Percentiles rank a stretch among this genome's conserved stretches.
phyloP scores from a whole-genome alignment of 2,888 invertebrate genomes.

The Ormia ochracea region DNA sequence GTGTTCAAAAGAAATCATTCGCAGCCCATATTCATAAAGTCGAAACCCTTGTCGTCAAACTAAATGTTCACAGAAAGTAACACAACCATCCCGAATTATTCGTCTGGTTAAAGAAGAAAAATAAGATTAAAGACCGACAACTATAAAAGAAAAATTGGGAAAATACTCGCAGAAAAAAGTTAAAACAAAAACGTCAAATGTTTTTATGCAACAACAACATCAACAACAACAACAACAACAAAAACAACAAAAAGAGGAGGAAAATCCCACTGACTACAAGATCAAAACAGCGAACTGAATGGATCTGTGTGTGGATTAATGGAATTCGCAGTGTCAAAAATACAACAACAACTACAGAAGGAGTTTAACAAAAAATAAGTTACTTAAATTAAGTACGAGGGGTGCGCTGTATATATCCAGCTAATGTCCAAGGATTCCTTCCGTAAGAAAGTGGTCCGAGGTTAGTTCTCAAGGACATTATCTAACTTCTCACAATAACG shows the following conservation, averaged over 20 bases:
- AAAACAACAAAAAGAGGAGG: too few relatives aligned
- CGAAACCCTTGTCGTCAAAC: conserved; percentile 49
- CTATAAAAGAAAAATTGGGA: background rate
- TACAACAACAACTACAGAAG: background rate
- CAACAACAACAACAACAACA: too few relatives aligned
- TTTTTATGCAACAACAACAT: too few relatives aligned
- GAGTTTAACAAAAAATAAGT: background rate
- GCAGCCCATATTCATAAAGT: conserved; percentile 38
- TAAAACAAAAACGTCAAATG: conserved; percentile 30
- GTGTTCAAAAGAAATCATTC: conserved; percentile 21
- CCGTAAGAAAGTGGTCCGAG: too few relatives aligned
- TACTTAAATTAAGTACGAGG: background rate
- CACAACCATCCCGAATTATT: conserved; percentile 42
- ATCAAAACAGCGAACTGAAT: conserved; percentile 7
- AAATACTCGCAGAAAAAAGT: background rate
- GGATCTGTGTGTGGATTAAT: conserved; percentile 36
- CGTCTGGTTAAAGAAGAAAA: conserved; percentile 2
- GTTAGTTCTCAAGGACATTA: too few relatives aligned
- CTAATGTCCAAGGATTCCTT: background rate
- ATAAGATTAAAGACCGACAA: background rate
- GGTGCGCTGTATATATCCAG: background rate
- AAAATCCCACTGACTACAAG: conserved; percentile 44
- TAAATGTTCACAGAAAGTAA: conserved; percentile 22
- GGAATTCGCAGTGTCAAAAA: conserved; percentile 32
- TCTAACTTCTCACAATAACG: too few relatives aligned